These are phyloP conservation scores for Penaeus monodon DNA, from an alignment of 2,888 invertebrate genomes.

Conservation along the genomic window DNA sequence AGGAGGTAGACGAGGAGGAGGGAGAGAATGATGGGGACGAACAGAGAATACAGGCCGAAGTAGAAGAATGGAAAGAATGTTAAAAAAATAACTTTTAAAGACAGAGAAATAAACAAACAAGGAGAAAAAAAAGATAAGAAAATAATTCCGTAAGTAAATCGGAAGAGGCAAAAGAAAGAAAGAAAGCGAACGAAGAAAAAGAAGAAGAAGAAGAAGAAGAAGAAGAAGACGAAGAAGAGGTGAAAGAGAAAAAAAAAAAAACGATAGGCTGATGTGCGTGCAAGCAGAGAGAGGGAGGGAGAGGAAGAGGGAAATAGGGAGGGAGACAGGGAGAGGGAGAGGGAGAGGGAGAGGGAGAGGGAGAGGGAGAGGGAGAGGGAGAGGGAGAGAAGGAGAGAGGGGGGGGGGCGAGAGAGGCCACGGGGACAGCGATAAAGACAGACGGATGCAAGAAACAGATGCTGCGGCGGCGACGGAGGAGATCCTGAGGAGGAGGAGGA, in stretches of 20 bases:
- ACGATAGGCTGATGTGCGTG: too few relatives aligned
- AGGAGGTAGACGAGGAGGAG: background rate
- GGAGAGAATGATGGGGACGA: too few relatives aligned
- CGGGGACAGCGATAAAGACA: background rate
- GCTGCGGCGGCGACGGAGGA: conserved; percentile 6
- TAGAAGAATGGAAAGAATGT: too few relatives aligned
- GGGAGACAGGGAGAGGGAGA: conserved; percentile 3
- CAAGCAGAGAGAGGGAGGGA: background rate
- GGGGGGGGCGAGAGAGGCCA: background rate
- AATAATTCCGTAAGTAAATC: background rate
- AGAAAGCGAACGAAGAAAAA: background rate
- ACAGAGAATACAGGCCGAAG: too few relatives aligned
- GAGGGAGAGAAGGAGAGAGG: background rate
- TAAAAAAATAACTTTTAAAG: too few relatives aligned
- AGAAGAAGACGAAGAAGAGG: background rate
- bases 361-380: conserved; percentile 8
- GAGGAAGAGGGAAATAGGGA: background rate
- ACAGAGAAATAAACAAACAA: background rate
- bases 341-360: background rate
- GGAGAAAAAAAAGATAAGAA: background rate
- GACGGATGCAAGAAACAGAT: too few relatives aligned
- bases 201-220: background rate
- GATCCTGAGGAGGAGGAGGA: too few relatives aligned
- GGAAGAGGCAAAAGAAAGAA: background rate
- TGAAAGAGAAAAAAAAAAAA: background rate